Evolutionary conservation across 2,888 invertebrate species (phyloP).

Genomic region (Heliconius ethilla): DNA sequence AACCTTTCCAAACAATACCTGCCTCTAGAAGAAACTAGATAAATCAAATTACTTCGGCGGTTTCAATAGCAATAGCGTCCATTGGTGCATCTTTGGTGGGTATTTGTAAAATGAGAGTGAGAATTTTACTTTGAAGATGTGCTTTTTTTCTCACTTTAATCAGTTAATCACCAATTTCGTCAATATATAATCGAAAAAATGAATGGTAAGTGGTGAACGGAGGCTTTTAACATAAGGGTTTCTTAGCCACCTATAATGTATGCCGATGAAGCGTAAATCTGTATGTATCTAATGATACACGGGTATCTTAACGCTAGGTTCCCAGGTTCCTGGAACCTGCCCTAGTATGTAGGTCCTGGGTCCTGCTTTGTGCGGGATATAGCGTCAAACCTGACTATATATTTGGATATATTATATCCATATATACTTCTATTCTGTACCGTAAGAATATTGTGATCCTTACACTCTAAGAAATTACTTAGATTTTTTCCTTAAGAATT

Average conservation of each 20-base stretch:
- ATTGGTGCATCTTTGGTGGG: slow-evolving; percentile 31
- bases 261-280: no score
- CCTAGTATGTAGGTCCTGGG: fast-evolving
- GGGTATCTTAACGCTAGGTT: no score
- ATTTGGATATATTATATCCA: background rate
- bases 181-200: no score
- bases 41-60: slow-evolving; percentile 37
- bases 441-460: background rate
- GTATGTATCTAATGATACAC: no score
- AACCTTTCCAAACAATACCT: slow-evolving; percentile 45
- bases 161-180: no score
- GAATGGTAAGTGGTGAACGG: no score
- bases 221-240: no score
- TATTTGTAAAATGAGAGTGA: background rate
- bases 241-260: no score
- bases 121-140: background rate
- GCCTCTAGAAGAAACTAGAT: slow-evolving; percentile 43
- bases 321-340: no score
- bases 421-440: background rate
- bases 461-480: background rate
- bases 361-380: no score
- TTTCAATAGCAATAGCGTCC: slow-evolving; percentile 33
- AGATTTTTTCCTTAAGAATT: background rate
- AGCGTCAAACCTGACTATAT: no score
- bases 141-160: no score